phyloP scores from a whole-genome alignment of 2,888 invertebrate species.

The Rhorus exstirpatorius region DNA sequence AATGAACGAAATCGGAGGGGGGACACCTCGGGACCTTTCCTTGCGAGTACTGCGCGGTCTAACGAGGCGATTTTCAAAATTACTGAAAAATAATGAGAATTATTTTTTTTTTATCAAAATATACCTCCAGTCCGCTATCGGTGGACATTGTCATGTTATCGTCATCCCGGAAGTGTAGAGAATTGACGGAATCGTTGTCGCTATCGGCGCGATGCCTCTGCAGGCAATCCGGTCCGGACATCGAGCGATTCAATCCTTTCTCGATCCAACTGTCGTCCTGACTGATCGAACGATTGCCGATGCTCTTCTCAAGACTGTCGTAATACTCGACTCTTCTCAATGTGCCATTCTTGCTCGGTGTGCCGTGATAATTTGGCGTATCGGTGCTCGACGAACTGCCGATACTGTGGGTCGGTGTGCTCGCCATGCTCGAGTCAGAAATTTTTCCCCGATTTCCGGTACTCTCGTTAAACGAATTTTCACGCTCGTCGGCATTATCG shows the following conservation, averaged over 20 bases:
- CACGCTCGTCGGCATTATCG: constrained; percentile 76
- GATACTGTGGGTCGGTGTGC: constrained; percentile 84
- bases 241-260: constrained; percentile 87
- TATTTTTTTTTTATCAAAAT: too few relatives aligned
- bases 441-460: constrained; percentile 75
- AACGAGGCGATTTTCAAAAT: too few relatives aligned
- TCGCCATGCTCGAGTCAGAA: constrained; percentile 80
- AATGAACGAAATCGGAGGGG: too few relatives aligned
- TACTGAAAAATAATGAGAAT: too few relatives aligned
- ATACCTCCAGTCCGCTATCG: constrained; percentile 84
- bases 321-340: constrained; percentile 84
- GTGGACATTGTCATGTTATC: constrained; percentile 84
- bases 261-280: constrained; percentile 87
- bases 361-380: constrained; percentile 82
- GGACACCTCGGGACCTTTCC: too few relatives aligned
- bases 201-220: constrained; percentile 86
- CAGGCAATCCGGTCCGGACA: constrained; percentile 88
- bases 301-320: constrained; percentile 84
- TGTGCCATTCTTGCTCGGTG: constrained; percentile 84
- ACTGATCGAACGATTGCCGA: constrained; percentile 83
- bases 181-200: constrained; percentile 84
- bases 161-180: constrained; percentile 83
- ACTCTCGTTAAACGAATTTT: constrained; percentile 76
- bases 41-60: too few relatives aligned
- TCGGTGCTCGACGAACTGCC: constrained; percentile 84